A percentile compares a stretch with the other conserved stretches of the same genome.
Conservation (phyloP, 2,797 vertebrate genomes). For the Echeneis naucrates region DNA sequence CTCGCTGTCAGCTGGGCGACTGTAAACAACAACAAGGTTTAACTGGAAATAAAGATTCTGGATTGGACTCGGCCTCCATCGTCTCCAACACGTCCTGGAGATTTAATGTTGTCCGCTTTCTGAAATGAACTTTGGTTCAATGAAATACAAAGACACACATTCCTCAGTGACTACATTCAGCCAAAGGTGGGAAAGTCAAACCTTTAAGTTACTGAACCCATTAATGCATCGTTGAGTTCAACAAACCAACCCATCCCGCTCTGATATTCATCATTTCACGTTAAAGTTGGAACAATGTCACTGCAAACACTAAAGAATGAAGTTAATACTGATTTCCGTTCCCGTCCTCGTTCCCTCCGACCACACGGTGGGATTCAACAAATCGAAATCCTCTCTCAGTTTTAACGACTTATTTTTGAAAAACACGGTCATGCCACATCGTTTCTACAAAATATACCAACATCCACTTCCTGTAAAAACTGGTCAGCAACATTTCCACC, state of each 20-base stretch:
- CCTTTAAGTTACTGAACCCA: neutral
- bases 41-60: neutral
- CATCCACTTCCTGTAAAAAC: neutral
- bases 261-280: too few species aligned
- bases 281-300: too few species aligned
- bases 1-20: neutral
- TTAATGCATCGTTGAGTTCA: slow-evolving; percentile 12
- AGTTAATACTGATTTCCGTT: neutral
- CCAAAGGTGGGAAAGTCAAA: neutral
- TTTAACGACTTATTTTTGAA: neutral
- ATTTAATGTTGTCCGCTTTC: neutral
- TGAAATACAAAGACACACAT: slow-evolving; percentile 49
- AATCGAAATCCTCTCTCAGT: neutral
- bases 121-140: slow-evolving; percentile 61
- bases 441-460: neutral
- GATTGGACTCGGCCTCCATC: neutral
- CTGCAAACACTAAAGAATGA: too few species aligned
- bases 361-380: neutral
- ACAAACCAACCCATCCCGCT: too few species aligned
- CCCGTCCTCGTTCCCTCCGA: neutral
- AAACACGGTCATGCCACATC: too few species aligned
- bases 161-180: slow-evolving; percentile 65
- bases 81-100: neutral
- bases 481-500: too few species aligned
- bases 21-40: neutral